These are phyloP conservation scores for Vulpes lagopus DNA, from an alignment of 2,113 vertebrate species.

Conservation along the genomic window DNA sequence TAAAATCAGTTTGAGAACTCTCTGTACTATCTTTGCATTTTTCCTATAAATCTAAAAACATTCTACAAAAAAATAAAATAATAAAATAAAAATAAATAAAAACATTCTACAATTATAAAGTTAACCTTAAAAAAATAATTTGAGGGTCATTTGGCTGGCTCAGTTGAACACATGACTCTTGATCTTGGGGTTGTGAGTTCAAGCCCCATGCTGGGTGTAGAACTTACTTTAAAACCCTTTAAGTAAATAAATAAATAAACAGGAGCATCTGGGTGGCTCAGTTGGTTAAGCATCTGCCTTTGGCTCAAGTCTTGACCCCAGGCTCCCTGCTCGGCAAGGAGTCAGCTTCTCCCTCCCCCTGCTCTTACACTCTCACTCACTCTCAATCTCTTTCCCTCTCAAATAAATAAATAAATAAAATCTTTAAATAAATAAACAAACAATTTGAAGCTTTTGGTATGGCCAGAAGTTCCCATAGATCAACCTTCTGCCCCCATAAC, in stretches of 20 bases:
- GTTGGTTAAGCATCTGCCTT: too few relatives aligned
- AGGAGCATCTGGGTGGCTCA: background rate
- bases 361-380: too few relatives aligned
- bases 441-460: background rate
- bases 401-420: background rate
- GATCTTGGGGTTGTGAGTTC: background rate
- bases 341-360: too few relatives aligned
- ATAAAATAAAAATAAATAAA: background rate
- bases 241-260: background rate
- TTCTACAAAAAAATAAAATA: background rate
- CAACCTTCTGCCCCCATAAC: background rate
- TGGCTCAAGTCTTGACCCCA: too few relatives aligned
- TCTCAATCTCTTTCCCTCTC: too few relatives aligned
- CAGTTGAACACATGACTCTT: background rate
- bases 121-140: background rate
- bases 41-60: conserved; percentile 31
- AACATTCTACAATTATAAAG: background rate
- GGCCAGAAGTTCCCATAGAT: background rate
- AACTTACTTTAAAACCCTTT: background rate
- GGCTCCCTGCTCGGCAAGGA: too few relatives aligned
- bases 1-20: background rate
- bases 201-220: background rate
- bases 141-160: background rate
- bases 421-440: background rate
- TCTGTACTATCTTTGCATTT: background rate